Conservation (phyloP, 2,888 invertebrate genomes). For the Drosophila colorata region DNA sequence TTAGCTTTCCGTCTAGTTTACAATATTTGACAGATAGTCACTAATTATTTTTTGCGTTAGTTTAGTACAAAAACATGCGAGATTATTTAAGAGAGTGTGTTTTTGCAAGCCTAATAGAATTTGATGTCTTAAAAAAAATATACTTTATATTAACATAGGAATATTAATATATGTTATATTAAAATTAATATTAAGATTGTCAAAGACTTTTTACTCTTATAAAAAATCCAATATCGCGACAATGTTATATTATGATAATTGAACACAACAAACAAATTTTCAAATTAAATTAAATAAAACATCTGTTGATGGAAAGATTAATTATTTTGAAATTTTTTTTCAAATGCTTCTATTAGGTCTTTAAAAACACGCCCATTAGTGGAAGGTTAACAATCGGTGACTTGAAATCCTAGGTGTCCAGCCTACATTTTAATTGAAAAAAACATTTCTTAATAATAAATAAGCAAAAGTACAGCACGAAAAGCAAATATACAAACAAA, state of each 20-base stretch:
- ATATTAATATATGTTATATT: no score
- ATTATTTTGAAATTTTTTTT: no score
- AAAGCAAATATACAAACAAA: conserved; percentile 20
- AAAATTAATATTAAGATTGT: no score
- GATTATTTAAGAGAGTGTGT: conserved; percentile 31
- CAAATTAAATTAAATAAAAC: no score
- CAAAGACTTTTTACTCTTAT: no score
- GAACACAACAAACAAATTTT: no score
- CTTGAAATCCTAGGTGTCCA: conserved; percentile 48
- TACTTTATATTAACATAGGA: no score
- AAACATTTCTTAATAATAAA: conserved; percentile 8
- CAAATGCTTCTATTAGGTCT: neutral
- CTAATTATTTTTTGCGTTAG: conserved; percentile 49
- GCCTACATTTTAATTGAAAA: conserved; percentile 41
- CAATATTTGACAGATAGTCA: conserved; percentile 45
- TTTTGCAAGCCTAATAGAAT: conserved; percentile 19
- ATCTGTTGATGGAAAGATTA: no score
- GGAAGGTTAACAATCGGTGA: conserved; percentile 31
- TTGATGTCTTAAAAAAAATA: neutral
- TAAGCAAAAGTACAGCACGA: conserved; percentile 63
- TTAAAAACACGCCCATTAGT: conserved; percentile 22
- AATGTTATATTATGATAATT: no score
- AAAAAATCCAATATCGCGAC: no score
- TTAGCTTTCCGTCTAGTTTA: conserved; percentile 41
- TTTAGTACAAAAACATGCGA: conserved; percentile 68